Evolutionary conservation across 2,113 vertebrate genomes (phyloP), one percentile per base, ranked within the genome.

Genomic region (Hemichromis elongatus): DNA sequence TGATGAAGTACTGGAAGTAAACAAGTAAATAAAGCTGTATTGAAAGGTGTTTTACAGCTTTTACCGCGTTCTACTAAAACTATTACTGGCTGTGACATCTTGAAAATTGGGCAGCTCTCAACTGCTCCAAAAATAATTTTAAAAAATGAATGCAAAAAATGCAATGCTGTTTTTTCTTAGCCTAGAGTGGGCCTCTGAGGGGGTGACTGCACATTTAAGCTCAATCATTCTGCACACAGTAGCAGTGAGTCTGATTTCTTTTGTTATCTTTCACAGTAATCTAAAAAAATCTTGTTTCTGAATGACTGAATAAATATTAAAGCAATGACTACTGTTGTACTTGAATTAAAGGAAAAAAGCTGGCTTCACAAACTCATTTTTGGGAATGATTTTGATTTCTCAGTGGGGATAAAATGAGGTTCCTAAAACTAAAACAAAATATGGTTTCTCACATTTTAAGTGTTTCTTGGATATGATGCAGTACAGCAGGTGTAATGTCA

Each of bases 31-130:
- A 47, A 12, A 73, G 26, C 42, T 70, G 66, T 70, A 0, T 73
- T 47, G 18, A 26, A 16, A 70, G 28, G 66, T 1, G 21, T 73
- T 73, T 73, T 47, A 28, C 9, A 47, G 28, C 40, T 47, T 28
- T 73, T 28, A 28, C 40, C 6, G 11, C 0, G 0, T 0, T 18
- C 11, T 47, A 18, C 26, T 73, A 70, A 24, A 16, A 47, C 0
- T 47, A 28, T 18, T 42, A 0, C 0, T 73, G 40, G 21, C 26
- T 45, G 11, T 73, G 1, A 73, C 1, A 3, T 28, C 40, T 70
- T 47, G 26, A 24, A 47, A 47, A 73, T 18, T 47, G 40, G 21
- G 21, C 21, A 70, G 40, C 6, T 73, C 21, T 73, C 21, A 73
- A 18, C 14, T 18, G 40, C 40, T 73, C 37, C 63, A 42, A 24